Evolutionary conservation across 2,888 invertebrate genomes (phyloP), one percentile per base, ranked within the genome.

Genomic region (Limulus polyphemus): DNA sequence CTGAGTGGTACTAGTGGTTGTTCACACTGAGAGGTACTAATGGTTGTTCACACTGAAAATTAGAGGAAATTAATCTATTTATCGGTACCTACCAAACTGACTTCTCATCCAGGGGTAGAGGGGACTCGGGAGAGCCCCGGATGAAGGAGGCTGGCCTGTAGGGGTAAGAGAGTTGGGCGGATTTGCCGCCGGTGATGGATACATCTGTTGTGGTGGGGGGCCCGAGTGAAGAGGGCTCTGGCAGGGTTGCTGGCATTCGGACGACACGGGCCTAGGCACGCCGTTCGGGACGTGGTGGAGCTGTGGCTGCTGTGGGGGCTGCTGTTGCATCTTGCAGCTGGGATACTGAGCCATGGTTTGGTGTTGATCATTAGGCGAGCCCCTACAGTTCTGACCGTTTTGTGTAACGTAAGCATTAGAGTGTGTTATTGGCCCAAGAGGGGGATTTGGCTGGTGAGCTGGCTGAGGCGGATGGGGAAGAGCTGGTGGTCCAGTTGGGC

Each of bases 91-190:
- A 93, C 93, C 92, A 79, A 93, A 93, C 81, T 93, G 93, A 86
- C 94, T 94, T 81, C 93, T 85, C 95, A 95, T 95, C 95, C 95
- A 95, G 69, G 95, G 95, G 80, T 95, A 95, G 73, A 94, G 85
- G 72, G 93, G 93, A 81, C 90, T 91, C 74, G 91, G 90, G 80
- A 91, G 82, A 69, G 55, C 59, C 56, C 61, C 64, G 11, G 59
- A 57, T 32, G 57, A 61, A 16, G 62, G 62, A 56, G 61, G 58
- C 50, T 62, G 63, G 1, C 32, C 32, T 12, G 60, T 50, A 11
- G 62, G 62, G 50, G 64, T 64, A 7, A 57, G 62, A n/a, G 64
- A 59, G 57, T 62, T 59, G 32, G 60, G 62, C 56, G 61, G 63
- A 57, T 61, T 62, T 62, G 62, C 59, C 50, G 55, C 54, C 50